Percentiles rank a stretch among this genome's conserved stretches.
phyloP scores from a whole-genome alignment of 2,113 vertebrate genomes.

The Sinocyclocheilus anophthalmus region DNA sequence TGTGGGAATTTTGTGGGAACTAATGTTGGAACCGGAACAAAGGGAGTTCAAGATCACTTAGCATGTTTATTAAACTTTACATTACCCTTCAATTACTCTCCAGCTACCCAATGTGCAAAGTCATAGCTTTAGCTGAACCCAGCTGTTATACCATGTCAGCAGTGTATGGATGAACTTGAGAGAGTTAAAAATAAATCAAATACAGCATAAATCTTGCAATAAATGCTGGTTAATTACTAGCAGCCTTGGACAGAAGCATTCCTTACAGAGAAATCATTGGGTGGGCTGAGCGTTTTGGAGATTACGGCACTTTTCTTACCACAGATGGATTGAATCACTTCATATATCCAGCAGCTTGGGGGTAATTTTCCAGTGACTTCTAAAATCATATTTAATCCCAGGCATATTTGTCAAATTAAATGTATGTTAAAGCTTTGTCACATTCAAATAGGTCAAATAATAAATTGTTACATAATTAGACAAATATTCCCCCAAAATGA shows the following conservation, averaged over 20 bases:
- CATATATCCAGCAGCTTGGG: not conserved
- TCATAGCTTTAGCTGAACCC: conserved; percentile 55
- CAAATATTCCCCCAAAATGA: conserved; percentile 46
- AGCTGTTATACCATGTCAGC: conserved; percentile 65
- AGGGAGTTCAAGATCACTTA: conserved; percentile 65
- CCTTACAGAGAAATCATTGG: conserved; percentile 58
- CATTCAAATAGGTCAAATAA: conserved; percentile 32
- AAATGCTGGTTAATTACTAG: conserved; percentile 61
- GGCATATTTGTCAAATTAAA: not conserved
- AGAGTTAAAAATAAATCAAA: conserved; percentile 56
- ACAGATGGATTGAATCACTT: conserved; percentile 43
- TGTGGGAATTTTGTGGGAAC: conserved; percentile 64
- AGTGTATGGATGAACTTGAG: conserved; percentile 52
- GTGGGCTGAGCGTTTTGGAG: conserved; percentile 45
- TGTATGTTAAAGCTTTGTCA: conserved; percentile 18
- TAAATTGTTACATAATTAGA: conserved; percentile 39
- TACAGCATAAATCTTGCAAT: conserved; percentile 61
- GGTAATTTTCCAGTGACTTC: not conserved
- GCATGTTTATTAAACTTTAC: conserved; percentile 67
- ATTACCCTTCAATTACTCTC: conserved; percentile 60
- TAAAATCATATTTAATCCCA: not conserved
- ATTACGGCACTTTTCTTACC: conserved; percentile 58
- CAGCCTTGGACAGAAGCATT: conserved; percentile 50
- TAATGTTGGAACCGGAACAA: conserved; percentile 69
- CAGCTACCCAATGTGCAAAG: conserved; percentile 42